Percentiles rank a stretch among this genome's conserved stretches.
phyloP scores from a whole-genome alignment of 2,888 invertebrate species.

The Coelogynopora nodosa region DNA sequence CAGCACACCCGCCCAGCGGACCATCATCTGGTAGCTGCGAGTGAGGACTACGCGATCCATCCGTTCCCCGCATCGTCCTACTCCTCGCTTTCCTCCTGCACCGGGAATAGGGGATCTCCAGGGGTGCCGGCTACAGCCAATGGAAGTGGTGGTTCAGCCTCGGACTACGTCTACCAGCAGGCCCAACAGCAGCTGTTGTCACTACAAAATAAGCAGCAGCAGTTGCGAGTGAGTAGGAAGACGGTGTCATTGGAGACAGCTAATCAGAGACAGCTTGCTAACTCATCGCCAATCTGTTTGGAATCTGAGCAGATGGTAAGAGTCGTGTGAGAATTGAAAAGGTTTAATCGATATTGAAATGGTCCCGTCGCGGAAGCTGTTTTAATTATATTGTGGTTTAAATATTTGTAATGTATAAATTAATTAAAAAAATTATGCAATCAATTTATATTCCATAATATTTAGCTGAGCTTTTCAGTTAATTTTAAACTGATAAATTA shows the following conservation, averaged over 20 bases:
- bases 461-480: too few relatives aligned
- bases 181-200: background rate
- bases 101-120: background rate
- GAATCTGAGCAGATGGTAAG: background rate
- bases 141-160: background rate
- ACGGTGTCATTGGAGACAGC: conserved; percentile 1
- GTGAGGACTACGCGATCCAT: background rate
- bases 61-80: background rate
- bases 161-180: background rate
- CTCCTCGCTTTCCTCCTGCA: background rate
- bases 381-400: too few relatives aligned
- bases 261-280: background rate
- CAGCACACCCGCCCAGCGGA: background rate
- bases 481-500: too few relatives aligned
- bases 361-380: too few relatives aligned
- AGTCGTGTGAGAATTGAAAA: too few relatives aligned
- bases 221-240: background rate
- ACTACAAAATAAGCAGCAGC: background rate
- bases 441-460: too few relatives aligned
- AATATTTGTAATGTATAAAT: too few relatives aligned
- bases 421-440: too few relatives aligned
- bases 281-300: background rate
- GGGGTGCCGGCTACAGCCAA: too few relatives aligned
- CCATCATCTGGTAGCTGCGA: background rate
- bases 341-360: too few relatives aligned